Percentiles rank a stretch among this genome's conserved stretches.
These are phyloP conservation scores for Erebia aethiops DNA, from an alignment of 2,888 invertebrate genomes.

Conservation along the genomic window DNA sequence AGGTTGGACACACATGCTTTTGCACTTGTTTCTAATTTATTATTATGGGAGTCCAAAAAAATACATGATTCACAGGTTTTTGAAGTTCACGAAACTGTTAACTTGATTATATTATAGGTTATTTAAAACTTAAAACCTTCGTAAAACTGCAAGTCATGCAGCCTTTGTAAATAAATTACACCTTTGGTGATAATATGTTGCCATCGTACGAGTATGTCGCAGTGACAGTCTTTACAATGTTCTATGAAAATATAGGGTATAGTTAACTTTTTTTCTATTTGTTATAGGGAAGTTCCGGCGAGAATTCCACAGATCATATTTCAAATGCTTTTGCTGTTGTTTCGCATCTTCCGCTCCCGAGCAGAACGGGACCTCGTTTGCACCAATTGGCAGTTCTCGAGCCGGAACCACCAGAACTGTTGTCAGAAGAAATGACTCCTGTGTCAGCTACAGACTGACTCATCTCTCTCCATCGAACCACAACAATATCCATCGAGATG, in stretches of 20 bases:
- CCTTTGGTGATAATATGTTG: background rate
- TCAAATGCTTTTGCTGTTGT: slow-evolving; percentile 83
- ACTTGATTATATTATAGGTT: background rate
- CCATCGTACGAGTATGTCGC: too few relatives aligned
- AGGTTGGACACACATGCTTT: too few relatives aligned
- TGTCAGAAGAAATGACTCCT: slow-evolving; percentile 75
- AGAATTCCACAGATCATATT: slow-evolving; percentile 87
- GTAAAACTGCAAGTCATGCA: background rate
- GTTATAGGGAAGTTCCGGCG: slow-evolving; percentile 88
- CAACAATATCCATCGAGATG: slow-evolving; percentile 70
- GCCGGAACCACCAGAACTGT: slow-evolving; percentile 73
- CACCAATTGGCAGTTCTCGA: slow-evolving; percentile 72
- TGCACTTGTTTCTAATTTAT: background rate
- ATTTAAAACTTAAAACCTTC: background rate
- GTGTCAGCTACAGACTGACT: slow-evolving; percentile 72
- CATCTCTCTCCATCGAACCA: slow-evolving; percentile 77
- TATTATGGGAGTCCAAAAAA: background rate
- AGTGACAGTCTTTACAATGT: background rate
- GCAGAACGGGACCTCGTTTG: slow-evolving; percentile 72
- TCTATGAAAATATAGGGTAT: background rate
- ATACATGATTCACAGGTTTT: background rate
- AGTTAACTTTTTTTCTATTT: slow-evolving; percentile 40
- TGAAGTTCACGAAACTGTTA: background rate
- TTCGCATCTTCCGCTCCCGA: slow-evolving; percentile 55
- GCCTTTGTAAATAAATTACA: background rate